Base-by-base conservation (phyloP, 2,797 vertebrate genomes). In the Eremophila alpestris region DNA sequence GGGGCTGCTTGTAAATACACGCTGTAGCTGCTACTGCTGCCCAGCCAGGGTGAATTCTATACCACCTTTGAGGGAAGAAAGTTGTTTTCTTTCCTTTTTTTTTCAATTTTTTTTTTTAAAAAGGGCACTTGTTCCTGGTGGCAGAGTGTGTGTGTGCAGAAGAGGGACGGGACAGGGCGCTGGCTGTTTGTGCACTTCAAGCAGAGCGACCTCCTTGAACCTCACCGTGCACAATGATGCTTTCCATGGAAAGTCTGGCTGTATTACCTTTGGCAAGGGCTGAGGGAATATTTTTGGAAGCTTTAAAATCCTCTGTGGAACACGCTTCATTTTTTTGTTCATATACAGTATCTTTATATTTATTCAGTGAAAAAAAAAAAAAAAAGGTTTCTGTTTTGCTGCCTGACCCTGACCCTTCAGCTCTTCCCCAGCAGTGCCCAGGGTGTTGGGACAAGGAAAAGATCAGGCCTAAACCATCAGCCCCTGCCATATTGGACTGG, bases 191-290 rank as follows among this genome's bases (percentile, higher is more conserved):
- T 91, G 89, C 58, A 73, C 95, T 96, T 96, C 89, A 93, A 95
- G 90, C 89, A 81, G 90, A 88, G 84, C 87, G 29, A 87, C 93
- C 93, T 83, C 91, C 94, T 94, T 91, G 92, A 80, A 65, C 88
- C 76, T 70, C 94, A 71, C 74, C 20, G 23, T 71, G 89, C 89
- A 96, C 95, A 97, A 94, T 92, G 96, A 91, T 91, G 92, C 89
- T 93, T 96, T 96, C 95, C 90, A 71, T 91, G 91, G 96, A 94
- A 97, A 97, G 74, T 63, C 90, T 90, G 91, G 77, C 80, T 73
- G 40, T 96, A 77, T 91, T 96, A 91, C 88, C 96, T 96, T 97
- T 96, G 96, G 89, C 93, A 97, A 90, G 63, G 90, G 94, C 91
- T 88, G 86, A 81, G 89, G 87, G 91, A 81, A 88, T 80, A 94